Percentiles rank a stretch among this genome's conserved stretches.
These are phyloP conservation scores for Manis pentadactyla DNA, from an alignment of 2,797 vertebrate species.

Conservation along the genomic window DNA sequence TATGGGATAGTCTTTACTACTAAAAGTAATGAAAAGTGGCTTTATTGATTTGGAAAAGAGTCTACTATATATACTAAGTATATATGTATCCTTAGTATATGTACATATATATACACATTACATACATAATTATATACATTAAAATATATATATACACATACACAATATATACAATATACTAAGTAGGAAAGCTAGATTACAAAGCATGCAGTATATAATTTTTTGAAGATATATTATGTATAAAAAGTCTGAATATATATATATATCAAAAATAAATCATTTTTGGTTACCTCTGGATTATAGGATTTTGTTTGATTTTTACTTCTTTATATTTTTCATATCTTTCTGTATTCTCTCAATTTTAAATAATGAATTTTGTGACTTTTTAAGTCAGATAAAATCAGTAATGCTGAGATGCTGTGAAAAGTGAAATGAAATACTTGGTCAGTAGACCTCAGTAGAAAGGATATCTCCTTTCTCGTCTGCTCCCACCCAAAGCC, in stretches of 20 bases:
- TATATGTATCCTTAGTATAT: no score
- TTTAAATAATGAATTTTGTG: conserved; percentile 41
- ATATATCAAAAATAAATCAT: not conserved
- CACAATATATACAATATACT: no score
- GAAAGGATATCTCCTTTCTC: not conserved
- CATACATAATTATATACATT: no score
- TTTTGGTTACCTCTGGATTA: not conserved
- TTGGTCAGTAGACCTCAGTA: not conserved
- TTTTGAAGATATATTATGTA: not conserved
- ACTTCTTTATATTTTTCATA: not conserved
- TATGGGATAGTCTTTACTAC: not conserved
- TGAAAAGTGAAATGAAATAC: not conserved
- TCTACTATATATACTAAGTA: no score
- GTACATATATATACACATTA: no score
- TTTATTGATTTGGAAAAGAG: not conserved
- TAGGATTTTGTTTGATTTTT: conserved; percentile 32
- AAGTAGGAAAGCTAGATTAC: not conserved
- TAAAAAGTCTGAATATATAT: not conserved
- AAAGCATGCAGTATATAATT: not conserved
- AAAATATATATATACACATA: no score
- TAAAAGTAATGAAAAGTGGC: not conserved
- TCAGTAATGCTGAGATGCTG: not conserved
- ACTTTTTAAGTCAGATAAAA: conserved; percentile 40
- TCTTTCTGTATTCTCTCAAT: not conserved
- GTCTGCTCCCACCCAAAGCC: not conserved